A percentile compares a stretch with the other conserved stretches of the same genome.
These are phyloP conservation scores for Aurelia sp. DNA, from an alignment of 30 jellyfish, hydroid and myxozoan genomes.

Conservation along the genomic window DNA sequence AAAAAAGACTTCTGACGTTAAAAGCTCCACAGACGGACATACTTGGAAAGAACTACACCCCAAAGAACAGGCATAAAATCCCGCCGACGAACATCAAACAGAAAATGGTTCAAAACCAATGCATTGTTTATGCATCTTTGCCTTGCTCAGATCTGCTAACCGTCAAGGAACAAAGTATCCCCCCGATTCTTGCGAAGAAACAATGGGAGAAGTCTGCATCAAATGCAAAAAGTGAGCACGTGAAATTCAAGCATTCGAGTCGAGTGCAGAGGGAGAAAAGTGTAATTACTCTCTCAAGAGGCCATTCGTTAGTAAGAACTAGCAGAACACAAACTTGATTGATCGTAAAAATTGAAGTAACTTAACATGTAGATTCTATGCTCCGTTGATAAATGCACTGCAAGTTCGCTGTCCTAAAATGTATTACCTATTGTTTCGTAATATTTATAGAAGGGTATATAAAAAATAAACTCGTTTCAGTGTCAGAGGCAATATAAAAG, in stretches of 20 bases:
- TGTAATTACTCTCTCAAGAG: constrained; percentile 22
- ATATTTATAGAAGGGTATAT: no score
- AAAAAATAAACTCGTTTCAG: no score
- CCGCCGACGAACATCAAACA: constrained; percentile 79
- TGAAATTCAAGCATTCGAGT: not conserved
- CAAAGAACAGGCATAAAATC: constrained; percentile 86
- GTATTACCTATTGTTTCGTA: no score
- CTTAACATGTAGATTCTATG: no score
- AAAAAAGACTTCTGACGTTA: constrained; percentile 16
- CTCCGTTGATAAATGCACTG: no score
- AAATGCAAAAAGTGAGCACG: constrained; percentile 5
- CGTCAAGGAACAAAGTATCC: constrained; percentile 68
- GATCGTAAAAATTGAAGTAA: no score
- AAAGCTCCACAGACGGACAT: constrained; percentile 54
- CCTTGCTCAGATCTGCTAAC: constrained; percentile 74
- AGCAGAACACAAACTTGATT: not conserved
- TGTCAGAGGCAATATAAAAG: no score
- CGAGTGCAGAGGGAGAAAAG: constrained; percentile 37
- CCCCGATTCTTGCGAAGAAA: constrained; percentile 67
- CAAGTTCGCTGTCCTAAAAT: no score
- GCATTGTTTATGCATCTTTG: constrained; percentile 90
- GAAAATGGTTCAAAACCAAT: constrained; percentile 81
- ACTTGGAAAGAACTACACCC: constrained; percentile 90
- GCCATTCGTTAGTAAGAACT: constrained; percentile 33
- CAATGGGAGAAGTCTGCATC: constrained; percentile 32